Base-by-base conservation (phyloP, 2,113 vertebrate species). In the Meriones unguiculatus region DNA sequence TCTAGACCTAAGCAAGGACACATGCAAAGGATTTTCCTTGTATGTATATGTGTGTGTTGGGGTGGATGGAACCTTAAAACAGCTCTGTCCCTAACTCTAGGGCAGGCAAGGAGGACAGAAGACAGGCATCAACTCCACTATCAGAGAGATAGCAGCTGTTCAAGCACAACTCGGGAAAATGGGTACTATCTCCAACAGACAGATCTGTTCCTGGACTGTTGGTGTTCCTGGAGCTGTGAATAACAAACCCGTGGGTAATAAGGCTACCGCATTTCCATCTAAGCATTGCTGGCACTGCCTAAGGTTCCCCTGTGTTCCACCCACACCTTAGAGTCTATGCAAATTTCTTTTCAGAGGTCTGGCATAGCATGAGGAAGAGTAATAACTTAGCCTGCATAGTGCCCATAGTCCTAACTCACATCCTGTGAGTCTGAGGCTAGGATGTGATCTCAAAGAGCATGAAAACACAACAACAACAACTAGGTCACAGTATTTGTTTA, bases 311-410 rank as follows among this genome's bases (percentile, higher is more conserved):
- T 94, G 54, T 81, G 77, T 96, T 91, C 89, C 41, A n/a, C 62
- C 80, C 91, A 93, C 2, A 46, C 41, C 50, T 86, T 72, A 22
- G 24, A 65, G 81, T 73, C 90, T 75, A 91, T 38, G 35, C 8
- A 46, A 81, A 35, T 41, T 96, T 70, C n/a, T 91, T 92, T 85
- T 90, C 85, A 72, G 95, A 93, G 65, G 64, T 90, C n/a, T 89
- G 57, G 5, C 54, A 72, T 95, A 88, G 41, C 94, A 92, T 93
- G 96, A 70, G 6, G 46, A 30, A 95, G 93, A 80, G 59, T 85
- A 88, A 52, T 67, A 94, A 98, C 96, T 96, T 88, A 69, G 38
- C 30, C 30, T 69, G 65, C 32, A 30, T 81, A 92, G 73, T 22
- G 38, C 32, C 41, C 67, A 20, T 12, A 41, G 38, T 95, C 38